phyloP scores from a whole-genome alignment of 2,797 vertebrate species.

The Pangasius macronema region DNA sequence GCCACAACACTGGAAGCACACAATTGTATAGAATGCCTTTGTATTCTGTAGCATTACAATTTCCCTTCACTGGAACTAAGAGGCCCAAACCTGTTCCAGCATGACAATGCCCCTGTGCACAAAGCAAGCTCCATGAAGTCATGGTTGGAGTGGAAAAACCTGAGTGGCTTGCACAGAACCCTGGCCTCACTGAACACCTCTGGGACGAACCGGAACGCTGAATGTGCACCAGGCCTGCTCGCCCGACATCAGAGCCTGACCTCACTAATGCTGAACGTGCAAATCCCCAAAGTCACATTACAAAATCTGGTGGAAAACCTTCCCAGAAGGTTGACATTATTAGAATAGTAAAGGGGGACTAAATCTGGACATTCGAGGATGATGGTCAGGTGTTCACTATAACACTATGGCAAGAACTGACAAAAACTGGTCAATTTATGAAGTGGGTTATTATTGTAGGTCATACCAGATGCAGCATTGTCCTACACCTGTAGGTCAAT shows the following conservation, averaged over 20 bases:
- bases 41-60: neutral
- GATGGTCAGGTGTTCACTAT: neutral
- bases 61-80: neutral
- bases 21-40: neutral
- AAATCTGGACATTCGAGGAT: neutral
- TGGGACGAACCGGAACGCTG: neutral
- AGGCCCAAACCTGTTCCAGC: neutral
- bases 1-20: neutral
- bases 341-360: neutral
- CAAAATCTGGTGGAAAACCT: neutral
- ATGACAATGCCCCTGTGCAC: neutral
- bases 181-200: neutral
- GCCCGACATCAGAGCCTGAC: neutral
- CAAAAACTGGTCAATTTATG: neutral
- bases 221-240: neutral
- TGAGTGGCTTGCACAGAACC: neutral
- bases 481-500: neutral
- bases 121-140: neutral
- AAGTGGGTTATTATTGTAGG: neutral
- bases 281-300: neutral
- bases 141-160: neutral
- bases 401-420: neutral
- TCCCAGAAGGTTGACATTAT: neutral
- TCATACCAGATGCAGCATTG: neutral
- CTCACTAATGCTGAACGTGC: neutral